Conservation (phyloP, 2,888 invertebrate genomes). For the Eurytoma adleriae region DNA sequence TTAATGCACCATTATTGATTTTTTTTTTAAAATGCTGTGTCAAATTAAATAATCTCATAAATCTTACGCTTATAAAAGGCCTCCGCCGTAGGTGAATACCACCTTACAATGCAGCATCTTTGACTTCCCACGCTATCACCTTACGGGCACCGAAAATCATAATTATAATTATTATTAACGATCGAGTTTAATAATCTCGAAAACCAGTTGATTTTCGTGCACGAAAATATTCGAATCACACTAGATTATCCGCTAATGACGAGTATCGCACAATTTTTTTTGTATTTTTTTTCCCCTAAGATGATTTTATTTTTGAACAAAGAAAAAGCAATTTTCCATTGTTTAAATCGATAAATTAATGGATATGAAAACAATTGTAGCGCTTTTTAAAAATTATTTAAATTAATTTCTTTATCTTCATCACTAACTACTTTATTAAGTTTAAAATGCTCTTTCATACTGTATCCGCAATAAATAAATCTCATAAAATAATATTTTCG, state of each 20-base stretch:
- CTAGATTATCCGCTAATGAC: conserved; percentile 20
- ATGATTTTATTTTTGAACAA: conserved; percentile 28
- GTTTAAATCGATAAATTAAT: conserved; percentile 24
- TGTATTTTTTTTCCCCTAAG: conserved; percentile 19
- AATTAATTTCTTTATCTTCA: conserved; percentile 26
- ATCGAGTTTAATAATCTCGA: conserved; percentile 9
- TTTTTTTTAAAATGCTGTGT: conserved; percentile 52
- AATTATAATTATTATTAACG: conserved; percentile 8
- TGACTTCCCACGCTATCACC: conserved; percentile 16
- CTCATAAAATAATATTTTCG: conserved; percentile 20
- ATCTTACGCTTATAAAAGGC: conserved; percentile 57
- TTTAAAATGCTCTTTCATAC: conserved; percentile 49
- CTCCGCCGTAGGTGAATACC: conserved; percentile 53
- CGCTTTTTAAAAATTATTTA: conserved; percentile 36
- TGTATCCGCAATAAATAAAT: conserved; percentile 33
- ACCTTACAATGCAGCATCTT: conserved; percentile 45
- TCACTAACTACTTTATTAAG: neutral
- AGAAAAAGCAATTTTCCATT: conserved; percentile 36
- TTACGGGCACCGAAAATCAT: conserved; percentile 14
- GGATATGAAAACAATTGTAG: conserved; percentile 48
- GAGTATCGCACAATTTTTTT: conserved; percentile 27
- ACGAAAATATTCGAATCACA: conserved; percentile 29
- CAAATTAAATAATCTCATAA: conserved; percentile 46
- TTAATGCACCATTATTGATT: conserved; percentile 57
- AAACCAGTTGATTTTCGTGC: conserved; percentile 29